Percentiles rank a stretch among this genome's conserved stretches.
These are phyloP conservation scores for Cyanistes caeruleus DNA, from an alignment of 2,113 vertebrate genomes.

Conservation along the genomic window DNA sequence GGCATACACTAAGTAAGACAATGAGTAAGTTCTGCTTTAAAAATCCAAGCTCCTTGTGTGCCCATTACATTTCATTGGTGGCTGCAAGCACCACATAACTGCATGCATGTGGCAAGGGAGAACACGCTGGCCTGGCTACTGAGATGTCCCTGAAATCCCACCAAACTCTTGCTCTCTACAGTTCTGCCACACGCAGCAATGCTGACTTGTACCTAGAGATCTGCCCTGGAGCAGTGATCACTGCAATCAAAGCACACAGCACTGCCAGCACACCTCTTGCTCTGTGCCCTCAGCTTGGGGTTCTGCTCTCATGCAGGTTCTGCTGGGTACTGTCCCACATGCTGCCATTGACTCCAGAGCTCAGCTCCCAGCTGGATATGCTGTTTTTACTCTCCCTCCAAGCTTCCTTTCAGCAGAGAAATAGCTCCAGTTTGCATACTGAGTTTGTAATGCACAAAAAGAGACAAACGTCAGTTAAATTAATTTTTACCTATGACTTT, in stretches of 20 bases:
- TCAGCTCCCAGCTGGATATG: background rate
- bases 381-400: background rate
- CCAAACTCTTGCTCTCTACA: background rate
- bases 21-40: background rate
- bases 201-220: background rate
- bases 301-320: background rate
- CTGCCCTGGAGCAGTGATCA: background rate
- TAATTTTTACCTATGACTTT: constrained; percentile 13
- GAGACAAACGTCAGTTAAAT: background rate
- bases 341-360: background rate
- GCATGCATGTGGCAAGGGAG: rapidly evolving
- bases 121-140: background rate
- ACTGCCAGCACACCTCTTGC: background rate
- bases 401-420: constrained; percentile 11
- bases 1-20: background rate
- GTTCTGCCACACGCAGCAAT: background rate
- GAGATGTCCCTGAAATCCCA: background rate
- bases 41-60: background rate
- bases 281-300: background rate
- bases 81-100: background rate
- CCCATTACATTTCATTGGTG: background rate
- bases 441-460: constrained; percentile 7
- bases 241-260: background rate
- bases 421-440: background rate
- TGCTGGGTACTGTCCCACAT: background rate